Evolutionary conservation across 30 jellyfish, hydroid and myxozoan genomes (phyloP).

Genomic region (Chironex yamaguchii): DNA sequence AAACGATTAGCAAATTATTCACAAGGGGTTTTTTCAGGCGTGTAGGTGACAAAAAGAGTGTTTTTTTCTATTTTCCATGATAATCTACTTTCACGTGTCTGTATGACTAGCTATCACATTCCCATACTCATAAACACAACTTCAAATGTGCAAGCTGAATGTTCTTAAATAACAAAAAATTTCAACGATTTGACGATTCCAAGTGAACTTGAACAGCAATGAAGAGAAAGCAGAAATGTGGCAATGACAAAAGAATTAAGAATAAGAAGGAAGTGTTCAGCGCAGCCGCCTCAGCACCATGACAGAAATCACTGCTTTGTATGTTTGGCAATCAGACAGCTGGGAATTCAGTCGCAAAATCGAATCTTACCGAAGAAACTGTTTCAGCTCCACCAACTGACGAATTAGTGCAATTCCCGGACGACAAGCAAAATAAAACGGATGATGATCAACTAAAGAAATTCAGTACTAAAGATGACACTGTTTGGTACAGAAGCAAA

Average conservation of each 20-base stretch:
- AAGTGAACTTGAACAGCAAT: conserved; percentile 32
- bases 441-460: neutral
- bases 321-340: conserved; percentile 1
- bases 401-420: neutral
- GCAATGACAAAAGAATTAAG: conserved; percentile 12
- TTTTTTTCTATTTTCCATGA: no score
- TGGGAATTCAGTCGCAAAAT: neutral
- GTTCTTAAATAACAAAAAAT: conserved; percentile 16
- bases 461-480: neutral
- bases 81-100: conserved; percentile 1
- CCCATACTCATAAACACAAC: conserved; percentile 32
- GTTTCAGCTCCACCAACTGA: neutral
- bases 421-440: neutral
- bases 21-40: conserved; percentile 25
- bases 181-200: conserved; percentile 22
- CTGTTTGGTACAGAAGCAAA: neutral
- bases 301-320: conserved; percentile 17
- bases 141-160: conserved; percentile 34
- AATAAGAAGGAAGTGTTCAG: conserved; percentile 10
- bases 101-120: conserved; percentile 36
- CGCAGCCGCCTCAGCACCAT: conserved; percentile 18
- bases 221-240: conserved; percentile 36
- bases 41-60: conserved; percentile 3
- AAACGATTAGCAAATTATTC: no score
- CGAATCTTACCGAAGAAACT: neutral